Evolutionary conservation across 2,113 vertebrate species (phyloP).

Genomic region (Mohoua ochrocephala): DNA sequence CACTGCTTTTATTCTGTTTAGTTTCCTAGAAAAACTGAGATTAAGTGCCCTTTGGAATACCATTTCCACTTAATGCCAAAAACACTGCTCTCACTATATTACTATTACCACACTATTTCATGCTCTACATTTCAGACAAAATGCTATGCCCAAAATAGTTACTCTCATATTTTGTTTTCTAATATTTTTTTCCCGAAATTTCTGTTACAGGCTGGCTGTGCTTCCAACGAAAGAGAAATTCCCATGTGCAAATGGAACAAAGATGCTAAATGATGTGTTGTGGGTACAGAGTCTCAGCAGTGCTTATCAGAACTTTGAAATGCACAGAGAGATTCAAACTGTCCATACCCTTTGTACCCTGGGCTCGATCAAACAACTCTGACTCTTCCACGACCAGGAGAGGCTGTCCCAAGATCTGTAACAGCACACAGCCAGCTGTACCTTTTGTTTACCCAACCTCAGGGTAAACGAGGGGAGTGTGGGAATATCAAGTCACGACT

Average conservation of each 20-base stretch:
- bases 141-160: background rate
- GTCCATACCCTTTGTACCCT: background rate
- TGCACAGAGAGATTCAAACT: background rate
- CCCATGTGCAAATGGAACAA: background rate
- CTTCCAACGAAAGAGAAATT: background rate
- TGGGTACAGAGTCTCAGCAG: background rate
- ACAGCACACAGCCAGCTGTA: background rate
- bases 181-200: background rate
- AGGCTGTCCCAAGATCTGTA: background rate
- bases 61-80: background rate
- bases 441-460: background rate
- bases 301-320: background rate
- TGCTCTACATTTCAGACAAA: background rate
- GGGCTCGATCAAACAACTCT: background rate
- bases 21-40: background rate
- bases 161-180: background rate
- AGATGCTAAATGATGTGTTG: background rate
- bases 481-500: fast-evolving
- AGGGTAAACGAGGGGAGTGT: fast-evolving
- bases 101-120: background rate
- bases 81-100: background rate
- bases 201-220: background rate
- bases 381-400: background rate
- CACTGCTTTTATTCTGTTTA: background rate
- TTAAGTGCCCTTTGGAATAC: background rate